Evolutionary conservation across 2,797 vertebrate genomes (phyloP).

Genomic region (Aselliscus stoliczkanus): DNA sequence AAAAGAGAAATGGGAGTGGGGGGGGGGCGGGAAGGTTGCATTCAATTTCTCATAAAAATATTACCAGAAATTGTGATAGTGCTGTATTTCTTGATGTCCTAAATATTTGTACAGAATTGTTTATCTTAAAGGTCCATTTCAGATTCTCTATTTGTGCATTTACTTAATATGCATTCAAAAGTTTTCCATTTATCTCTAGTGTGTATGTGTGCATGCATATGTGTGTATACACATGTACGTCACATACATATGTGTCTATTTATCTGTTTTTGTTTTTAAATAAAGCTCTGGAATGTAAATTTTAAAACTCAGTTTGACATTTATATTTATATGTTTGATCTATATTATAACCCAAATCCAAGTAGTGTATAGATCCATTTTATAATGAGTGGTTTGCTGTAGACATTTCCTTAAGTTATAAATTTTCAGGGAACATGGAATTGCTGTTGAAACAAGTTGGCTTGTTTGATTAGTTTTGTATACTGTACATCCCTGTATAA

Average conservation of each 20-base stretch:
- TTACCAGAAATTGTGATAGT: not conserved
- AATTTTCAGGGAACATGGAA: not conserved
- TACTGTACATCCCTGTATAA: no score
- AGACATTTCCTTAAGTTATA: not conserved
- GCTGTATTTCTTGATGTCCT: not conserved
- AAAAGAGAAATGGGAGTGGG: not conserved
- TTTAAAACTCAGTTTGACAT: not conserved
- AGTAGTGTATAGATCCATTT: not conserved
- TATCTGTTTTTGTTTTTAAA: not conserved
- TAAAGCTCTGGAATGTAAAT: not conserved
- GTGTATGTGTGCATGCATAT: not conserved
- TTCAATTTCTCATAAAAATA: not conserved
- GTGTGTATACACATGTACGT: not conserved
- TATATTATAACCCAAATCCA: not conserved
- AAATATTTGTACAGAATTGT: not conserved
- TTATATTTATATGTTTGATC: not conserved
- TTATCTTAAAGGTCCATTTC: constrained; percentile 25
- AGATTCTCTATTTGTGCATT: not conserved
- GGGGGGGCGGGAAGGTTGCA: no score
- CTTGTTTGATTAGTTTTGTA: not conserved
- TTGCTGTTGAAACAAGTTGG: not conserved
- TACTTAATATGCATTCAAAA: not conserved
- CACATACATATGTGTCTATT: not conserved
- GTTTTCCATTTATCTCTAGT: not conserved
- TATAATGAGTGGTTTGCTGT: not conserved